phyloP scores from a whole-genome alignment of 2,888 invertebrate species.

The Epinotia bilunana region DNA sequence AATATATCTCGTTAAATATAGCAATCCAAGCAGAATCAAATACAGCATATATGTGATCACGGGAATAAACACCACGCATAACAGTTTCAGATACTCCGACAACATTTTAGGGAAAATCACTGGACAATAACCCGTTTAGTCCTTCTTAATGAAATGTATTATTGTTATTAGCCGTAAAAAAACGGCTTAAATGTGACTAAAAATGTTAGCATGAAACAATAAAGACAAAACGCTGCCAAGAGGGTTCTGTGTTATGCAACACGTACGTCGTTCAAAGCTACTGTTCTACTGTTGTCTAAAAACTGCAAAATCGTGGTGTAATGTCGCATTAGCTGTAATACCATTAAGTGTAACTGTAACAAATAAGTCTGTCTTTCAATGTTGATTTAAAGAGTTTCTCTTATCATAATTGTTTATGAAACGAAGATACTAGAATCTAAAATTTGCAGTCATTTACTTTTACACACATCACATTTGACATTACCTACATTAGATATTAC shows the following conservation, averaged over 20 bases:
- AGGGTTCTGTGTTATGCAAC: not conserved
- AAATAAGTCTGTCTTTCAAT: slow-evolving; percentile 30
- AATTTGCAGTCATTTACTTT: too few species aligned
- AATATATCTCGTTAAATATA: slow-evolving; percentile 48
- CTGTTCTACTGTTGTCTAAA: slow-evolving; percentile 18
- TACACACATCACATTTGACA: too few species aligned
- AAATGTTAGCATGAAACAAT: not conserved
- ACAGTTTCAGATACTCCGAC: slow-evolving; percentile 52
- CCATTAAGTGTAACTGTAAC: slow-evolving; percentile 9
- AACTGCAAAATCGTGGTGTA: slow-evolving; percentile 32
- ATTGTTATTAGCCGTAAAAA: too few species aligned
- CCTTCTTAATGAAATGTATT: not conserved
- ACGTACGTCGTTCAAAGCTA: not conserved
- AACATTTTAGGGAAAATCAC: slow-evolving; percentile 49
- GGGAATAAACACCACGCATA: slow-evolving; percentile 60
- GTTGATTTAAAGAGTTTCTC: slow-evolving; percentile 24
- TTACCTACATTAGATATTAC: too few species aligned
- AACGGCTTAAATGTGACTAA: not conserved
- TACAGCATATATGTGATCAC: slow-evolving; percentile 58
- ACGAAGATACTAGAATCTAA: not conserved
- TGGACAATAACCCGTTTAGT: not conserved
- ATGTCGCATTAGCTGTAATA: slow-evolving; percentile 20
- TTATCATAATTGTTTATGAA: not conserved
- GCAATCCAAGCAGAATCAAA: slow-evolving; percentile 52
- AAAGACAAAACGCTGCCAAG: too few species aligned